Evolutionary conservation across 2,888 invertebrate species (phyloP), one percentile per base, ranked within the genome.

Genomic region (Choreutis nemorana): DNA sequence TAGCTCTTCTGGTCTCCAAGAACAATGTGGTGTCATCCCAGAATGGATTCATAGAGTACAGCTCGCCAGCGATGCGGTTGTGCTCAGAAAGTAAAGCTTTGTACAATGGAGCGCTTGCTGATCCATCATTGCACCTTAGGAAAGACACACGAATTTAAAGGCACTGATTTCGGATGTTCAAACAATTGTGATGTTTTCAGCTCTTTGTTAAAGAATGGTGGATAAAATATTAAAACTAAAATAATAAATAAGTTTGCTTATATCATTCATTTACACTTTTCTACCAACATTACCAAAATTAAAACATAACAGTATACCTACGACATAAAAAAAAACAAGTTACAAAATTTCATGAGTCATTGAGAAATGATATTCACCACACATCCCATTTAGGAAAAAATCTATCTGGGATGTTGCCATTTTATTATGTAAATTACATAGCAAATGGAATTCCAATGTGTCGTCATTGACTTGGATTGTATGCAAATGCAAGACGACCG

Each of bases 1-100:
- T 81, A 7, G 89, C 86, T 26, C 90, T 78, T 28, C 89, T 81
- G 2, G 90, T 81, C 57, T 93, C 92, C 40, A 88, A 67, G 57
- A 90, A 93, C 9, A 92, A 54, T 1, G 83, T 84, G 21, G 89
- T 84, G 50, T 91, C 91, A 34, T 86, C 84, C 93, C 93, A 93
- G 48, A 89, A 87, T 0, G 85, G 81, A 51, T 94, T 93, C 32
- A 89, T 57, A 9, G 83, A 70, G 6, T 84, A 82, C 14, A 94
- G 65, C 34, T 83, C 83, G 0, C 85, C 82, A 2, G 90, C 90
- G 26, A 93, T 81, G 12, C 91, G 83, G 59, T 93, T 91, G 65
- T 94, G 92, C 57, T 93, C 91, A 26, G 83, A 81, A 29, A 91
- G 51, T 2, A 92, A 68, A 0, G 87, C 82, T 1, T 83, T 84